Evolutionary conservation across 1,140 invertebrate species (phyloP), one percentile per base, ranked within the genome.

Genomic region (Anastatus disparis): DNA sequence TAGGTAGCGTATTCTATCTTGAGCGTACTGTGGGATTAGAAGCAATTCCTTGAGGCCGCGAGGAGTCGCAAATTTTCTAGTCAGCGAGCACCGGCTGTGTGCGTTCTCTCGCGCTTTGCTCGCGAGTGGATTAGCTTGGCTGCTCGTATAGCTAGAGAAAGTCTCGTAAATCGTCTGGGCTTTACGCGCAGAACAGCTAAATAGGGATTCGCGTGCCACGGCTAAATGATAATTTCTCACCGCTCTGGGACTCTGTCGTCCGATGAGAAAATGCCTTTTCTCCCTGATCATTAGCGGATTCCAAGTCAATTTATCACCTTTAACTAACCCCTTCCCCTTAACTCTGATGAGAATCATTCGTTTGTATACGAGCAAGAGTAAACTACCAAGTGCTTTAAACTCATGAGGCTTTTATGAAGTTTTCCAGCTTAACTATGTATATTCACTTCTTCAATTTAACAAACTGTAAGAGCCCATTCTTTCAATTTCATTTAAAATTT

Each of bases 161-260:
- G 65, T 76, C 70, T 66, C 76, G 73, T 80, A 80, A 82, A 80
- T 80, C 76, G 73, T 77, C 74, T 72, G 68, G 63, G 27, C 50
- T 71, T 42, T 22, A 31, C 64, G 22, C 58, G n/a, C n/a, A n/a
- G n/a, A n/a, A n/a, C 69, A 65, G 66, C 73, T 76, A 79, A 79
- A 72, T 75, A 77, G 71, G 64, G 44, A 75, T 75, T 72, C 22
- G 72, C 72, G 71, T 71, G 68, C 69, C 42, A 53, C 75, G 78
- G 79, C 71, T 75, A 79, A 77, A 79, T 79, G 75, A 78, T 81
- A 79, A 82, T 82, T 81, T 80, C 63, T 74, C 70, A 72, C 70
- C 40, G 56, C 35, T 56, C 31, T 67, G 66, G 56, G 31, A 75
- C 62, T 35, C 58, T 56, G 55, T 66, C 40, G 24, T n/a, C n/a